These are phyloP conservation scores for Clitarchus hookeri DNA, from an alignment of 2,888 invertebrate genomes.

Conservation along the genomic window DNA sequence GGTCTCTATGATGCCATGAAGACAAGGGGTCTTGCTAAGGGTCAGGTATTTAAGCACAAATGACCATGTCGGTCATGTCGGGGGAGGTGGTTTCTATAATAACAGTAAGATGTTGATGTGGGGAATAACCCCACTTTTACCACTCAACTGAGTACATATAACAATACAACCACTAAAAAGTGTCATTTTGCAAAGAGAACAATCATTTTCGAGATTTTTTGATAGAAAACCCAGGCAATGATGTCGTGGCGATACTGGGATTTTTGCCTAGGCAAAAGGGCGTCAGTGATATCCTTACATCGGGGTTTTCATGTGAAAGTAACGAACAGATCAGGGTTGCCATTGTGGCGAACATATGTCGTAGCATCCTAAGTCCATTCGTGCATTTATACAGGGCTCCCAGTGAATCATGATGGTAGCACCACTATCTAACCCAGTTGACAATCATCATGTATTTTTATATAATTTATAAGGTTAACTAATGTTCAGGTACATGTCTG, in stretches of 20 bases:
- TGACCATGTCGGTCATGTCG: conserved; percentile 47
- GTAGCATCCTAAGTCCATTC: conserved; percentile 49
- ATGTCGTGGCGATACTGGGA: conserved; percentile 45
- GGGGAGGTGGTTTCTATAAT: conserved; percentile 40
- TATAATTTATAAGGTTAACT: conserved; percentile 42
- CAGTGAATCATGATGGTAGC: conserved; percentile 41
- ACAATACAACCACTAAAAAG: conserved; percentile 27
- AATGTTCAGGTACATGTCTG: conserved; percentile 43
- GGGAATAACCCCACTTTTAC: conserved; percentile 50
- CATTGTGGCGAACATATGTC: conserved; percentile 50
- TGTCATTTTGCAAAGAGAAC: conserved; percentile 24
- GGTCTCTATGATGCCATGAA: conserved; percentile 46
- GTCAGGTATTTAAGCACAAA: conserved; percentile 47
- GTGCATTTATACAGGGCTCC: conserved; percentile 45
- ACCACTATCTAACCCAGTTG: conserved; percentile 34
- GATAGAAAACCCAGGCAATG: conserved; percentile 44
- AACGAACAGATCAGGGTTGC: conserved; percentile 50
- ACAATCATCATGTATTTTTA: conserved; percentile 38
- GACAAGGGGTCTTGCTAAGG: conserved; percentile 41
- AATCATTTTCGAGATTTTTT: conserved; percentile 29
- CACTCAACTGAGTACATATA: conserved; percentile 44
- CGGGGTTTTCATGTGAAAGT: conserved; percentile 50
- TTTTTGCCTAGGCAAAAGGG: conserved; percentile 39
- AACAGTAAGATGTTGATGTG: conserved; percentile 43
- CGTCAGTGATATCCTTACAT: conserved; percentile 44